Evolutionary conservation across 35 echinoderm and acorn worm species (phyloP).

Genomic region (Heliocidaris erythrogramma): DNA sequence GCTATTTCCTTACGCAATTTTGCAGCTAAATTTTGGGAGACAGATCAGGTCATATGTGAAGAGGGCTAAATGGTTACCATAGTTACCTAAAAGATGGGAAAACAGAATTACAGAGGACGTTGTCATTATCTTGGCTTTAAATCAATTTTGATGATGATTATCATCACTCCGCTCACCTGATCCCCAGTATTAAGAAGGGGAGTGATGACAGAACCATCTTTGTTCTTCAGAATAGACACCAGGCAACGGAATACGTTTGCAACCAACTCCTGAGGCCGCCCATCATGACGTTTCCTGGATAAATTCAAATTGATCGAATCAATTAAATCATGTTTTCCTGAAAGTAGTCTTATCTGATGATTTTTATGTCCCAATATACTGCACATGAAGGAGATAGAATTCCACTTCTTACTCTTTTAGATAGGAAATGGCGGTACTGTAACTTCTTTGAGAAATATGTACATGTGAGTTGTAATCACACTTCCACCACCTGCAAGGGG

Average conservation of each 20-base stretch:
- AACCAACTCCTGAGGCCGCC: constrained; percentile 64
- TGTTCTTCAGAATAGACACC: constrained; percentile 67
- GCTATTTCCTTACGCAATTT: no score
- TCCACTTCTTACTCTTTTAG: no score
- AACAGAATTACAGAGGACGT: not conserved
- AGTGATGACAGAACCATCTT: constrained; percentile 72
- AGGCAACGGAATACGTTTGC: constrained; percentile 76
- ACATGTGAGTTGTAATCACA: no score
- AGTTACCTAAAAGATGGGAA: no score
- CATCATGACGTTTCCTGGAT: constrained; percentile 22
- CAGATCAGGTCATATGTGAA: no score
- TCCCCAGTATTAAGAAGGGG: constrained; percentile 71
- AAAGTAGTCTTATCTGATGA: no score
- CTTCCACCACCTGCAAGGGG: no score
- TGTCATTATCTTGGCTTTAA: not conserved
- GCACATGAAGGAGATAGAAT: not conserved
- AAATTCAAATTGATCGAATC: not conserved
- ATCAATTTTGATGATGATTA: not conserved
- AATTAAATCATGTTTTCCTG: no score
- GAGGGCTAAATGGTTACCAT: no score
- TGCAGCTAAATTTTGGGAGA: no score
- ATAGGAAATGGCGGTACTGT: no score
- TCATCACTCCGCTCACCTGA: constrained; percentile 51
- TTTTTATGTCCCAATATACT: not conserved
- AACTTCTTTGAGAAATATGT: no score